Base-by-base conservation (phyloP, 2,113 vertebrate species). In the Gnathonemus echidnorhynchus region DNA sequence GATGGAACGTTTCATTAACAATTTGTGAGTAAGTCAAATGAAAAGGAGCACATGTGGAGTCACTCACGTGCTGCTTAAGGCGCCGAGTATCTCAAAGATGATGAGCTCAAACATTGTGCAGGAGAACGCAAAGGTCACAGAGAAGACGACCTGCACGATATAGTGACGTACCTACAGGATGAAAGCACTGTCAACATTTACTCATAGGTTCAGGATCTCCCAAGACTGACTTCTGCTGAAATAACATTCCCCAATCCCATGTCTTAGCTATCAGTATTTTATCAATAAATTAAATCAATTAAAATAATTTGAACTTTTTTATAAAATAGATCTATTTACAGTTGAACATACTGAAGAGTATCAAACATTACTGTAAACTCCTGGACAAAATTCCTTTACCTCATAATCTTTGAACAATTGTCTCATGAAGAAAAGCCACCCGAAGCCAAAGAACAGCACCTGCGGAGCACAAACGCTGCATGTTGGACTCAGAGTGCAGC, bases 81-180 rank as follows among this genome's bases (percentile, higher is more conserved):
- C 96, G 45, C 98, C 98, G 89, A 99, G 95, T 94, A 99, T 99
- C 95, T 99, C 98, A 93, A 99, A 99, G 94, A 99, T 99, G 92
- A 99, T 98, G 88, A 99, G 98, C 92, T 99, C 98, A 96, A 99
- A 99, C 98, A 99, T 99, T 24, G 98, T 99, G 91, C 98, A 99
- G n/a, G 97, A 99, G 94, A 99, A 99, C 0, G 98, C 98, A 93
- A 99, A 99, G 1, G 97, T 99, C 95, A 99, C 93, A 0, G 98
- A 99, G 94, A 99, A 99, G 91, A 99, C 97, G 58, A 99, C 97
- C 93, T 99, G 98, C 52, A 99, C 98, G 9, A 99, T 96, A 88
- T 99, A 99, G 90, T 98, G 98, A 27, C 97, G 96, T 10, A 99
- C 97, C 98, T 99, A 91, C 84, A 93, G 6, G 90, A 91, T 27